Evolutionary conservation across 1,140 invertebrate species (phyloP).

Genomic region (Spodoptera litura): DNA sequence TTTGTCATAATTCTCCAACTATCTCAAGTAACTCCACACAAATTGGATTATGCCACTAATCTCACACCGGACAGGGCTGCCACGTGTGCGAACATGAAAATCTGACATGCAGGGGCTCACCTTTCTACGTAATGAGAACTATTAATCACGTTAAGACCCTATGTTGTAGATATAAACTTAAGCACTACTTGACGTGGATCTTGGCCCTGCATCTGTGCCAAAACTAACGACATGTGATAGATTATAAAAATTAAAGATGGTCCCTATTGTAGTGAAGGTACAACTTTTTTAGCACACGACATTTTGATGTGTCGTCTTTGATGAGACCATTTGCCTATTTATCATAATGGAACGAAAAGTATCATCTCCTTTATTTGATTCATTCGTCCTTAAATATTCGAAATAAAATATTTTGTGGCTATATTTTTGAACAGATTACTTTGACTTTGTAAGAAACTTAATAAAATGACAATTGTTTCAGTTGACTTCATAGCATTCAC

Average conservation of each 20-base stretch:
- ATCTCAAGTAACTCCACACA: not conserved
- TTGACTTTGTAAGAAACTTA: no score
- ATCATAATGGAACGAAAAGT: not conserved
- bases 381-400: no score
- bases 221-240: constrained; percentile 73
- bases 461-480: no score
- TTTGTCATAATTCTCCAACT: not conserved
- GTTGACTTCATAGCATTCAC: no score
- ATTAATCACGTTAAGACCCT: constrained; percentile 76
- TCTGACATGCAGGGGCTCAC: constrained; percentile 63
- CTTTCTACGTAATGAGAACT: constrained; percentile 72
- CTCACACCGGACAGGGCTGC: constrained; percentile 40
- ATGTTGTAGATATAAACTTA: constrained; percentile 57
- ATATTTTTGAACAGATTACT: no score
- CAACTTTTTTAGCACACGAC: constrained; percentile 13
- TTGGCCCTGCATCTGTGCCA: constrained; percentile 74
- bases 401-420: no score
- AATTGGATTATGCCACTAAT: constrained; percentile 41
- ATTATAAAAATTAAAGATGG: constrained; percentile 57
- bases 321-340: constrained; percentile 21
- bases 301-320: constrained; percentile 25
- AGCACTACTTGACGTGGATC: constrained; percentile 69
- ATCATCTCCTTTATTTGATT: not conserved
- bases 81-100: constrained; percentile 63
- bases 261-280: constrained; percentile 48